Percentiles rank a stretch among this genome's conserved stretches.
Evolutionary conservation across 2,888 invertebrate genomes (phyloP).

Genomic region (Xylota segnis): DNA sequence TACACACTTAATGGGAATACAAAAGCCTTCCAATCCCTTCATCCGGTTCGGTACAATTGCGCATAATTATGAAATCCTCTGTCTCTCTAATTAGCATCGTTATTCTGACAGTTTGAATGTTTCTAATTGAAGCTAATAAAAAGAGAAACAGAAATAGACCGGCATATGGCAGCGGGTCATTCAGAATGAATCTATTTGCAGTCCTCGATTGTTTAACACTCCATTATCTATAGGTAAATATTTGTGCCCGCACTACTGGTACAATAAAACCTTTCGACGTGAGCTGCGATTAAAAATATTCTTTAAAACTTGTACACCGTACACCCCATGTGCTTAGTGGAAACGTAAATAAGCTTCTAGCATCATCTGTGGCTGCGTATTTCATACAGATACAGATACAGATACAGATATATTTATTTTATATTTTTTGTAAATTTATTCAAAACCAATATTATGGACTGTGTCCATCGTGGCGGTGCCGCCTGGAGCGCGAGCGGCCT

Average conservation of each 20-base stretch:
- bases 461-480: background rate
- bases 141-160: background rate
- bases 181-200: slow-evolving; percentile 3
- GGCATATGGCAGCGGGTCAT: background rate
- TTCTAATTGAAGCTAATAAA: slow-evolving; percentile 1
- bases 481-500: background rate
- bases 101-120: background rate
- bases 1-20: background rate
- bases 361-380: background rate
- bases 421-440: slow-evolving; percentile 21
- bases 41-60: background rate
- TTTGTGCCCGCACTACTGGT: background rate
- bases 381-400: background rate
- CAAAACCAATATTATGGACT: slow-evolving; percentile 20
- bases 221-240: slow-evolving; percentile 6
- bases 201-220: background rate
- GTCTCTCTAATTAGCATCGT: slow-evolving; percentile 15
- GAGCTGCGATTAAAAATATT: background rate
- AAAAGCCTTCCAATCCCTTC: background rate
- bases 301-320: background rate
- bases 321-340: background rate
- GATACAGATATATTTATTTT: background rate
- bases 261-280: slow-evolving; percentile 1
- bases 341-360: background rate
- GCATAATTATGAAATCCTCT: slow-evolving; percentile 14